phyloP scores from a whole-genome alignment of 2,797 vertebrate species.

The Neomorphus geoffroyi region DNA sequence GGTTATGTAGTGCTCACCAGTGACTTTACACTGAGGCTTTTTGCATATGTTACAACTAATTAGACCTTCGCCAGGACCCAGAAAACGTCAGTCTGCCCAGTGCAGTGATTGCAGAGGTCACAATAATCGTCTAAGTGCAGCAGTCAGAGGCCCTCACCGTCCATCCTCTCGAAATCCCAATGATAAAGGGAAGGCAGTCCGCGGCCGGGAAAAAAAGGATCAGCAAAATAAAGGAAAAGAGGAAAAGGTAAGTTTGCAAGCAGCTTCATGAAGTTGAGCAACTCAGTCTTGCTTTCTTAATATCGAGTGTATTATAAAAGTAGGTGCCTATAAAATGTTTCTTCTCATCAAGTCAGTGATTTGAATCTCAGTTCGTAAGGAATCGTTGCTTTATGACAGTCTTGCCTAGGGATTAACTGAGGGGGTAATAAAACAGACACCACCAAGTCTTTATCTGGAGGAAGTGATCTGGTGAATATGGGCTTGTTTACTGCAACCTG shows the following conservation, averaged over 20 bases:
- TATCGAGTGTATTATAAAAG: neutral
- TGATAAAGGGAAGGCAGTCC: conserved; percentile 83
- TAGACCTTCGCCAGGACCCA: conserved; percentile 88
- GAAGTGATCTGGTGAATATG: neutral
- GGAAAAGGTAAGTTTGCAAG: conserved; percentile 84
- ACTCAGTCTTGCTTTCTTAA: neutral
- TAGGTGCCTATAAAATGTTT: neutral
- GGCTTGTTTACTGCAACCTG: neutral
- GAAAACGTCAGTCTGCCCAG: conserved; percentile 82
- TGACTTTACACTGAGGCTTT: conserved; percentile 45
- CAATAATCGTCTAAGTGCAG: conserved; percentile 80
- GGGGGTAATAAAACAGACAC: neutral
- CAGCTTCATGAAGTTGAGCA: neutral
- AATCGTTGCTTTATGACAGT: neutral
- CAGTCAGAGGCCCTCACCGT: conserved; percentile 82
- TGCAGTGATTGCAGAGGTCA: conserved; percentile 86
- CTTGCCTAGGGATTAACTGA: neutral
- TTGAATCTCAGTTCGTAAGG: neutral
- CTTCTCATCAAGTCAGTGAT: neutral
- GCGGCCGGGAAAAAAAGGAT: conserved; percentile 89
- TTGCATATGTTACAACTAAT: conserved; percentile 49
- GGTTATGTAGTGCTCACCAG: neutral
- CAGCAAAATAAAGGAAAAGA: conserved; percentile 86
- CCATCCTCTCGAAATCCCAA: conserved; percentile 81
- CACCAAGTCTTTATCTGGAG: neutral